Base-by-base conservation (phyloP, 2,888 invertebrate genomes). In the Cryptophagus acutangulus region DNA sequence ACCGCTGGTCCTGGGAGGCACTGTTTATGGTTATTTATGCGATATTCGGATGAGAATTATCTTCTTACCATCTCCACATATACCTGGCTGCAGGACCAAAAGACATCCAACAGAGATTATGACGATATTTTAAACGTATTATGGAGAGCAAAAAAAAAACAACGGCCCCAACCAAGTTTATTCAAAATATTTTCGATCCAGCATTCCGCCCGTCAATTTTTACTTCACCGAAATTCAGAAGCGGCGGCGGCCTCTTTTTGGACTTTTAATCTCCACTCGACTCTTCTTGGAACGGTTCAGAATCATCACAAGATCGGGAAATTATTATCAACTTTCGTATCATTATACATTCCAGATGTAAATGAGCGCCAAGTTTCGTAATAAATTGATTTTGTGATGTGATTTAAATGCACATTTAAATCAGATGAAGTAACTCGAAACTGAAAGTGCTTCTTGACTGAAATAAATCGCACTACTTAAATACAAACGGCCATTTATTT, bases 1-100 rank as follows among this genome's bases (percentile, higher is more conserved):
- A 62, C 58, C 63, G 61, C 59, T 56, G 61, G 60, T 58, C 51
- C 58, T 60, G 58, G 58, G 61, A 62, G 62, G 60, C 60, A 52
- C 59, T 60, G 59, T 63, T 64, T 64, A 64, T 61, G 59, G 64
- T 67, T 65, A 66, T 68, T 67, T 67, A 66, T 68, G 64, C 60
- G 62, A 62, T 61, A 63, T 61, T 61, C 45, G 46, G 54, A 62
- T 40, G 41, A 46, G 43, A 47, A 53, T 53, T 54, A 52, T 53
- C 56, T 52, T 40, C 44, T 41, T n/a, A 38, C 43, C 43, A 41
- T 44, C 44, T 44, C 33, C 3, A 15, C 13, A 31, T 16, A 31
- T 31, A 31, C 31, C 31, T 31, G 31, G 20, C 33, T 26, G 17
- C 9, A n/a, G 12, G 9, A 28, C 18, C 14, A 28, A 34, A 42